phyloP scores from a whole-genome alignment of 37 sponge, comb jelly and placozoan species.

The Hexactinellida sp. region DNA sequence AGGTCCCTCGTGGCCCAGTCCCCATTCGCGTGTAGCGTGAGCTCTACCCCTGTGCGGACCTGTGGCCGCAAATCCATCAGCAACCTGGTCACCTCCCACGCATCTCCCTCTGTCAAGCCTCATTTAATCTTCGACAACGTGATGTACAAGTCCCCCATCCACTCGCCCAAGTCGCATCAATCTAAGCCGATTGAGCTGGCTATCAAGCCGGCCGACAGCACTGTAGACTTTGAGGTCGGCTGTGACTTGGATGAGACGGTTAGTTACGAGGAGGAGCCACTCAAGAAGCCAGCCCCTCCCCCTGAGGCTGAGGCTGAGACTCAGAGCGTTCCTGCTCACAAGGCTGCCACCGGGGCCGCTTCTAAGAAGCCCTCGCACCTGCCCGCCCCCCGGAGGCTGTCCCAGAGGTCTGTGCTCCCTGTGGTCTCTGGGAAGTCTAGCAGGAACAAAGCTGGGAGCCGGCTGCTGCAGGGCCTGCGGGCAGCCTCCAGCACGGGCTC shows the following conservation, averaged over 20 bases:
- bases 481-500: neutral
- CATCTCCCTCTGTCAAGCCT: neutral
- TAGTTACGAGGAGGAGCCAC: neutral
- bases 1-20: neutral
- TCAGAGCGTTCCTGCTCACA: too few species aligned
- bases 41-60: neutral
- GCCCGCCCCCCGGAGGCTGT: neutral
- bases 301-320: neutral
- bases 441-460: neutral
- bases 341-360: neutral
- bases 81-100: neutral
- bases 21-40: neutral
- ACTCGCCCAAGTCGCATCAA: neutral
- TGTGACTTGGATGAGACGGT: neutral
- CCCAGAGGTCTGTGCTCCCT: neutral
- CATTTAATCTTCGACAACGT: neutral
- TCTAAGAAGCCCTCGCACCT: neutral
- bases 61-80: neutral
- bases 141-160: neutral
- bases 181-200: neutral
- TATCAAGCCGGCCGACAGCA: neutral
- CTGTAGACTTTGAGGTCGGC: neutral
- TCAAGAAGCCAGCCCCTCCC: neutral
- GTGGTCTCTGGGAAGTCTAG: neutral
- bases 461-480: neutral